Conservation (phyloP, 2,797 vertebrate genomes). For the Gymnocypris eckloni region DNA sequence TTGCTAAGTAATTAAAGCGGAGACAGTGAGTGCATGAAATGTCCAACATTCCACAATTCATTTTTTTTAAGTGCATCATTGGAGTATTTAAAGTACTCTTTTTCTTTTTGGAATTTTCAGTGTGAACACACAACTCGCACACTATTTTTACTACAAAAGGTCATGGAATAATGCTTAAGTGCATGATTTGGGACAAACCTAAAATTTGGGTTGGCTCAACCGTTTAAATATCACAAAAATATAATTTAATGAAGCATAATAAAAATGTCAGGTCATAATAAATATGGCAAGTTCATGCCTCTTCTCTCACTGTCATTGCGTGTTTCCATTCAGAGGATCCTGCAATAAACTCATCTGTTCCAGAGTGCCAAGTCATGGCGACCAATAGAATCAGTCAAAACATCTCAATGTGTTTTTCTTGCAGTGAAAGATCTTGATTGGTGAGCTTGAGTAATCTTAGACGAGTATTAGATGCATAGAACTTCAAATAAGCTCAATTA, state of each 20-base stretch:
- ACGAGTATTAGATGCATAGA: not conserved
- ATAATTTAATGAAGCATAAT: slow-evolving; percentile 14
- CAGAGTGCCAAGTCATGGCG: not conserved
- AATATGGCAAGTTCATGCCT: slow-evolving; percentile 65
- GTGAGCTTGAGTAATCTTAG: not conserved
- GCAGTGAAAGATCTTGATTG: slow-evolving; percentile 2
- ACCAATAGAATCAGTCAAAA: not conserved
- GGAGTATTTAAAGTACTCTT: not conserved
- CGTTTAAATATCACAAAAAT: slow-evolving; percentile 28
- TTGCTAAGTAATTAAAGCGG: not conserved
- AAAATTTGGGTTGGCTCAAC: slow-evolving; percentile 6
- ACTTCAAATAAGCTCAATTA: not conserved
- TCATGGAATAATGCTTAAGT: not conserved
- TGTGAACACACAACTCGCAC: not conserved
- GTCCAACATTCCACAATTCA: not conserved
- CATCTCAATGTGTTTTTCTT: not conserved
- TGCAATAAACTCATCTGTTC: not conserved
- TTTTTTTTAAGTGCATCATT: not conserved
- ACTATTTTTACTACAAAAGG: not conserved
- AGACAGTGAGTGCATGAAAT: not conserved
- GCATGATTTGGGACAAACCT: not conserved
- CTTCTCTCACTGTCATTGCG: slow-evolving; percentile 54
- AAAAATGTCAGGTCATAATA: slow-evolving; percentile 43
- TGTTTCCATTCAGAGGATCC: not conserved
- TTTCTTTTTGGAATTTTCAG: not conserved